A percentile compares a stretch with the other conserved stretches of the same genome.
phyloP scores from a whole-genome alignment of 2,797 vertebrate species.

The Pteropus rufus region DNA sequence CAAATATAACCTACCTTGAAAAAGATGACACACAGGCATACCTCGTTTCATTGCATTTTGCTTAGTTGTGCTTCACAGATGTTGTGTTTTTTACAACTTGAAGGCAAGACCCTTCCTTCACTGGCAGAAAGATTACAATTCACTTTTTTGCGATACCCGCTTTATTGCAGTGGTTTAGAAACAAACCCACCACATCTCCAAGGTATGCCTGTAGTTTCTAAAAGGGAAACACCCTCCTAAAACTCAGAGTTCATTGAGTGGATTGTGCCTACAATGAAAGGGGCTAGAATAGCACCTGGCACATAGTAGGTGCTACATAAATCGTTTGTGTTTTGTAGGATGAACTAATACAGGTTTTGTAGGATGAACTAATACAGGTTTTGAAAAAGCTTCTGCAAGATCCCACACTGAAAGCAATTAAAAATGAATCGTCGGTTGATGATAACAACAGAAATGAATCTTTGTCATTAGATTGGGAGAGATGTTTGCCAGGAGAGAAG shows the following conservation, averaged over 20 bases:
- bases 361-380: neutral
- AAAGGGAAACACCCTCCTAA: neutral
- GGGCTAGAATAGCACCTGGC: neutral
- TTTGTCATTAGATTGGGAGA: neutral
- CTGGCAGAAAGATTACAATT: neutral
- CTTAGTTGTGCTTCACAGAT: neutral
- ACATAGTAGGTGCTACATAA: neutral
- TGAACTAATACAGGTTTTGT: neutral
- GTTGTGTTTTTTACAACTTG: neutral
- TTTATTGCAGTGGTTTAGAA: neutral
- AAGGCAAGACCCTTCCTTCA: neutral
- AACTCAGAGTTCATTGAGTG: neutral
- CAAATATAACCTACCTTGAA: neutral
- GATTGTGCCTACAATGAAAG: neutral
- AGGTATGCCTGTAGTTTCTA: neutral
- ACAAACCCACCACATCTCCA: neutral
- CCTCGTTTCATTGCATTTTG: neutral
- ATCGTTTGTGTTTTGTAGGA: neutral
- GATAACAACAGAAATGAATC: neutral
- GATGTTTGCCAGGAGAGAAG: neutral
- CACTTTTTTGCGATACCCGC: neutral
- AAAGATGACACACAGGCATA: neutral
- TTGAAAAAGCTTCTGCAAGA: neutral
- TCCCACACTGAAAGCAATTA: conserved; percentile 9
- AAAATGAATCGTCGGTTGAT: conserved; percentile 53